Conservation (phyloP, 2,797 vertebrate genomes). For the Microhierax caerulescens region DNA sequence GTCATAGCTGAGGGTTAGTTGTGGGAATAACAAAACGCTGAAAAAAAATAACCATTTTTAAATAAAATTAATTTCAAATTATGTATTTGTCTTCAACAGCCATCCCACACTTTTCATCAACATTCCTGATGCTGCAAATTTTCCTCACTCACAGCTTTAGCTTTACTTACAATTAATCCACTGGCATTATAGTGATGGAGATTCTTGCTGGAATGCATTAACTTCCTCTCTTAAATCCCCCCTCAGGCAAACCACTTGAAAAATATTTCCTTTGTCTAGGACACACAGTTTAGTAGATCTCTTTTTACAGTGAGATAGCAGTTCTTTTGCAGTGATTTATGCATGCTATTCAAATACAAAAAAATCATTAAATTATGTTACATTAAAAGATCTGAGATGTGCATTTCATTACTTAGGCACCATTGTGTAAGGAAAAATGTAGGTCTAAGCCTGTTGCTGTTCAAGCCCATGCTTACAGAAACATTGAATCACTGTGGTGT, state of each 20-base stretch:
- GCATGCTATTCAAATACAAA: slow-evolving; percentile 31
- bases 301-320: slow-evolving; percentile 50
- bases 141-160: slow-evolving; percentile 16
- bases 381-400: not conserved
- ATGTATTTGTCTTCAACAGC: slow-evolving; percentile 10
- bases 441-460: not conserved
- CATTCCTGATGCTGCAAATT: slow-evolving; percentile 39
- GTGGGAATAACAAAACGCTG: slow-evolving; percentile 41
- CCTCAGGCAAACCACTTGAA: slow-evolving; percentile 60
- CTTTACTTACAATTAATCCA: slow-evolving; percentile 68
- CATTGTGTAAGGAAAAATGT: not conserved
- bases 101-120: slow-evolving; percentile 43
- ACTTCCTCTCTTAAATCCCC: slow-evolving; percentile 58
- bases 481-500: fast-evolving
- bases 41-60: slow-evolving; percentile 11
- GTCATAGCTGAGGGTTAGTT: not conserved
- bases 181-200: slow-evolving; percentile 38
- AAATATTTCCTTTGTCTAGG: slow-evolving; percentile 67
- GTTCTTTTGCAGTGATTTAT: slow-evolving; percentile 41
- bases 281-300: slow-evolving; percentile 27
- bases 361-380: slow-evolving; percentile 23
- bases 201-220: slow-evolving; percentile 68
- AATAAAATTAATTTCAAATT: slow-evolving; percentile 32
- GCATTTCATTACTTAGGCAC: not conserved
- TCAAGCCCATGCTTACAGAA: not conserved